Conservation (phyloP, 2,888 invertebrate genomes). For the Phlogophora meticulosa region DNA sequence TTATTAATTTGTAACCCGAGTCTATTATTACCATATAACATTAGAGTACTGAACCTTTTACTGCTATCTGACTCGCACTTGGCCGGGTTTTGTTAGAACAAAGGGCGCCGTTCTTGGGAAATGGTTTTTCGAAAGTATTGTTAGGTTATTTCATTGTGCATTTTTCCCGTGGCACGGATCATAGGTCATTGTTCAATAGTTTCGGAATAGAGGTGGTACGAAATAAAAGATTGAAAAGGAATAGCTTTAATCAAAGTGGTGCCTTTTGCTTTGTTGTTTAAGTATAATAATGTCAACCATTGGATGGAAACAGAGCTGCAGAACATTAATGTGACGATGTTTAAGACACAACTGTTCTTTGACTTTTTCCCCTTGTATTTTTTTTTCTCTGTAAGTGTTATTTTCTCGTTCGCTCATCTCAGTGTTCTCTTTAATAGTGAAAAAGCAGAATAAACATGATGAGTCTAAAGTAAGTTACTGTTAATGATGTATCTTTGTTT, state of each 20-base stretch:
- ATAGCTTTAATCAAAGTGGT: not conserved
- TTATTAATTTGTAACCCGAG: not conserved
- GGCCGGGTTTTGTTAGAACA: conserved; percentile 75
- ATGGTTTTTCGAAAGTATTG: conserved; percentile 79
- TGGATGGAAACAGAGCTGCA: not conserved
- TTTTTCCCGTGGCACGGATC: conserved; percentile 72
- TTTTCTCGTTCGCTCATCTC: too few species aligned
- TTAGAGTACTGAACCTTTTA: not conserved
- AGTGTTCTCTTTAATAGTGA: too few species aligned
- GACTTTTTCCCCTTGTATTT: too few species aligned
- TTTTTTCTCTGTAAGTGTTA: too few species aligned
- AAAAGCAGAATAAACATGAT: too few species aligned
- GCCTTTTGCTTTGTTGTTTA: not conserved
- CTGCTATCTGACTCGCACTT: not conserved
- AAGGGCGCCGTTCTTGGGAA: conserved; percentile 81
- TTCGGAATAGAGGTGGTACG: conserved; percentile 23
- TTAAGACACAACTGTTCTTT: too few species aligned
- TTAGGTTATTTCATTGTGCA: conserved; percentile 73
- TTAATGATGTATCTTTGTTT: too few species aligned
- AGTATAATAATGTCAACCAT: not conserved
- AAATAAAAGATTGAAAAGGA: conserved; percentile 12
- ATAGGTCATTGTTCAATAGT: conserved; percentile 56
- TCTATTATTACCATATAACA: not conserved
- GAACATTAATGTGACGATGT: too few species aligned
- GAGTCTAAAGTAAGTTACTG: too few species aligned